Evolutionary conservation across 1,140 invertebrate genomes (phyloP).

Genomic region (Hermetia illucens): DNA sequence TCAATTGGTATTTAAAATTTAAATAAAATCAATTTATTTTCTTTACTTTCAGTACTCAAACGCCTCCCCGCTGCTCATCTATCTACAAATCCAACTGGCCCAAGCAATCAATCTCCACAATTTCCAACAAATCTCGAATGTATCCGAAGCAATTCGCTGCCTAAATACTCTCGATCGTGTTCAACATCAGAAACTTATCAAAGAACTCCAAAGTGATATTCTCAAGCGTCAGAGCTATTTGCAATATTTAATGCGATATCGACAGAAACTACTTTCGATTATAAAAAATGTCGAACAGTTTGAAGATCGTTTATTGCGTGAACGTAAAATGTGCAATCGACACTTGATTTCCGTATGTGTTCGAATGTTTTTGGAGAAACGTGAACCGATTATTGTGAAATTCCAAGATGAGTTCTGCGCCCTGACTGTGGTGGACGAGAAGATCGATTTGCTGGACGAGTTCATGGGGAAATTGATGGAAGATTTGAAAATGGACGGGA

Average conservation of each 20-base stretch:
- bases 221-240: slow-evolving; percentile 64
- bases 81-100: slow-evolving; percentile 68
- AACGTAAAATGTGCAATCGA: slow-evolving; percentile 58
- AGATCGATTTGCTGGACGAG: slow-evolving; percentile 54
- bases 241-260: slow-evolving; percentile 69
- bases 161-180: slow-evolving; percentile 56
- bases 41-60: slow-evolving; percentile 12
- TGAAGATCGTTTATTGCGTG: slow-evolving; percentile 47
- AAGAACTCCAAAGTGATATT: slow-evolving; percentile 69
- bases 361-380: slow-evolving; percentile 58
- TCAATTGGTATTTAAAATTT: too few species aligned
- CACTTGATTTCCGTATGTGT: slow-evolving; percentile 71
- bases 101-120: slow-evolving; percentile 79
- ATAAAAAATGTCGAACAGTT: slow-evolving; percentile 62
- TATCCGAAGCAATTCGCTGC: slow-evolving; percentile 65
- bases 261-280: slow-evolving; percentile 68
- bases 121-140: slow-evolving; percentile 64
- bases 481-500: slow-evolving; percentile 14
- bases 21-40: slow-evolving; percentile 2
- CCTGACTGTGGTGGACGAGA: slow-evolving; percentile 65
- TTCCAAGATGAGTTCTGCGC: slow-evolving; percentile 68
- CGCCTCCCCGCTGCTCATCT: slow-evolving; percentile 28
- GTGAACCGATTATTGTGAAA: slow-evolving; percentile 44
- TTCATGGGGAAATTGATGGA: slow-evolving; percentile 38
- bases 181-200: slow-evolving; percentile 60